phyloP scores from a whole-genome alignment of 2,888 invertebrate genomes.

The Torymus tubicola region DNA sequence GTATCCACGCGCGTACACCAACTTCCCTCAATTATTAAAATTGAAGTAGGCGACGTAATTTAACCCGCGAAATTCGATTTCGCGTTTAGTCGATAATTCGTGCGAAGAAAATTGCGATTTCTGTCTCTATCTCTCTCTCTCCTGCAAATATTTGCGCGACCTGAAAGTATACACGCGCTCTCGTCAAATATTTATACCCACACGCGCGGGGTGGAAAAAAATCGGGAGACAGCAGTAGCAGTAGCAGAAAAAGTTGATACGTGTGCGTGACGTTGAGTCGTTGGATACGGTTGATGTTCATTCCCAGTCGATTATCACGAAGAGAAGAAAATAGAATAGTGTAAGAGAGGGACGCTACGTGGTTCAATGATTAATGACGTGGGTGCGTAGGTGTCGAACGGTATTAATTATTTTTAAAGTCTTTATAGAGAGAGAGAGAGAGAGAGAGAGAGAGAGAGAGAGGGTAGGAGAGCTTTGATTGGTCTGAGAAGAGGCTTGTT shows the following conservation, averaged over 20 bases:
- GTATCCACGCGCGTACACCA: no score
- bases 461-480: no score
- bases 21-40: no score
- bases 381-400: neutral
- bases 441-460: no score
- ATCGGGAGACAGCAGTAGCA: neutral
- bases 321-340: no score
- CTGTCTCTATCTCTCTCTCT: conserved; percentile 20
- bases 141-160: conserved; percentile 39
- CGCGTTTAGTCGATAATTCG: no score
- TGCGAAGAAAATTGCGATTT: conserved; percentile 20
- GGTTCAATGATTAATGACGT: no score
- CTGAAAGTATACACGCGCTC: conserved; percentile 24
- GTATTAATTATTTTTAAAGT: neutral
- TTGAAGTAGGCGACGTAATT: no score
- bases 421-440: neutral
- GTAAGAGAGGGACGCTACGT: no score
- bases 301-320: conserved; percentile 10
- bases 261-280: neutral
- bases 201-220: neutral
- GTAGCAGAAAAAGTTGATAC: neutral
- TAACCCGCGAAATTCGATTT: no score
- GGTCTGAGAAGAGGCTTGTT: no score
- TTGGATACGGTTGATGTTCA: neutral
- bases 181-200: conserved; percentile 50